Evolutionary conservation across 1,140 invertebrate genomes (phyloP).

Genomic region (Panonychus citri): DNA sequence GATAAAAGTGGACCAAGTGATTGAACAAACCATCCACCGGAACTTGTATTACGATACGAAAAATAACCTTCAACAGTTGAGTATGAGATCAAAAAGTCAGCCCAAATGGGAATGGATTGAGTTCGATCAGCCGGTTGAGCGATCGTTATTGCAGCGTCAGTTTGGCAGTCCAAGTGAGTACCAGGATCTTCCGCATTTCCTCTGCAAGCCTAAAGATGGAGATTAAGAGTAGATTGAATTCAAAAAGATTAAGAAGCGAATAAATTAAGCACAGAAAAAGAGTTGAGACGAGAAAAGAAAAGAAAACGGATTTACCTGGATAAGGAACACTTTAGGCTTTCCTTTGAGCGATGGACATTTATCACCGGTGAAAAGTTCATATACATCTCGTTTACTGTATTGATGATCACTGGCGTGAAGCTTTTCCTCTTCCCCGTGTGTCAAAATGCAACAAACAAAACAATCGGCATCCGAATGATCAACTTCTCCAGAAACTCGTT

Average conservation of each 20-base stretch:
- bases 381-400: background rate
- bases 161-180: background rate
- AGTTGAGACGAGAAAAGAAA: too few species aligned
- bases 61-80: slow-evolving; percentile 78
- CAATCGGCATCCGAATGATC: slow-evolving; percentile 57
- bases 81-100: slow-evolving; percentile 78
- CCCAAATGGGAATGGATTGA: slow-evolving; percentile 54
- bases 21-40: slow-evolving; percentile 76
- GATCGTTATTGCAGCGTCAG: background rate
- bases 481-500: slow-evolving; percentile 20
- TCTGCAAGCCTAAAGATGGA: slow-evolving; percentile 60
- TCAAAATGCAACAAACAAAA: slow-evolving; percentile 50
- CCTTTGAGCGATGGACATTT: slow-evolving; percentile 60
- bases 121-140: slow-evolving; percentile 14
- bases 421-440: slow-evolving; percentile 65
- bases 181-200: slow-evolving; percentile 55
- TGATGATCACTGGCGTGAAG: slow-evolving; percentile 53
- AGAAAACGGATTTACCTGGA: slow-evolving; percentile 19
- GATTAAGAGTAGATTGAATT: too few species aligned
- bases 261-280: background rate
- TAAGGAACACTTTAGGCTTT: slow-evolving; percentile 76
- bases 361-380: slow-evolving; percentile 23
- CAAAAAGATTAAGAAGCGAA: background rate
- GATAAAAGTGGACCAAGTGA: slow-evolving; percentile 53
- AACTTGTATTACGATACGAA: slow-evolving; percentile 78